These are phyloP conservation scores for Laterallus jamaicensis DNA, from an alignment of 2,113 vertebrate genomes.

Conservation along the genomic window DNA sequence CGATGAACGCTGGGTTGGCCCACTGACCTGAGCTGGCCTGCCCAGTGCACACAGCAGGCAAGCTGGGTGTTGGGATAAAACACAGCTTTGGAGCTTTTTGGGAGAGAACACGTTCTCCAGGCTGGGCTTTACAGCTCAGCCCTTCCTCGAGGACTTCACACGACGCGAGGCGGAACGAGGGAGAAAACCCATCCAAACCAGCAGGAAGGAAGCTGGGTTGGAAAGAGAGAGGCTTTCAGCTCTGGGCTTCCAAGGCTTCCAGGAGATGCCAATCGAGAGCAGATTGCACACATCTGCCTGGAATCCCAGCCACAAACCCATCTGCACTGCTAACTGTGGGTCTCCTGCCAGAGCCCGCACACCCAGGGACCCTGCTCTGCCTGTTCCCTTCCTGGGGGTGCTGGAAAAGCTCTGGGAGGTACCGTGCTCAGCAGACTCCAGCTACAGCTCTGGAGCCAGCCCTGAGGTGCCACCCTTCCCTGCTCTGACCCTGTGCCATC, in stretches of 20 bases:
- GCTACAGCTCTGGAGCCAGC: neutral
- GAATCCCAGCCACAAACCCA: neutral
- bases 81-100: neutral
- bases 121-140: neutral
- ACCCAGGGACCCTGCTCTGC: accelerated
- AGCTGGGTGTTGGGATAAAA: too few relatives aligned
- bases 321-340: accelerated
- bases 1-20: accelerated
- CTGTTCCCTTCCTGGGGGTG: accelerated
- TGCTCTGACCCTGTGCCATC: neutral
- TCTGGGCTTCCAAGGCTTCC: accelerated
- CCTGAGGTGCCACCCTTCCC: neutral
- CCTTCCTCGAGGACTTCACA: neutral
- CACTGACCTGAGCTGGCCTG: neutral
- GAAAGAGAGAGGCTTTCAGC: neutral
- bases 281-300: neutral
- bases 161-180: neutral
- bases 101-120: neutral
- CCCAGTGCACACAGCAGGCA: neutral
- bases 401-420: neutral
- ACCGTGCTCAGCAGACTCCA: accelerated
- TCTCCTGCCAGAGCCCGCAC: neutral
- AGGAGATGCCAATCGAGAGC: neutral
- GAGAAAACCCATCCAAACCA: neutral
- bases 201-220: neutral